A percentile compares a stretch with the other conserved stretches of the same genome.
Conservation (phyloP, 2,797 vertebrate genomes). For the Paratrypauchen microcephalus region DNA sequence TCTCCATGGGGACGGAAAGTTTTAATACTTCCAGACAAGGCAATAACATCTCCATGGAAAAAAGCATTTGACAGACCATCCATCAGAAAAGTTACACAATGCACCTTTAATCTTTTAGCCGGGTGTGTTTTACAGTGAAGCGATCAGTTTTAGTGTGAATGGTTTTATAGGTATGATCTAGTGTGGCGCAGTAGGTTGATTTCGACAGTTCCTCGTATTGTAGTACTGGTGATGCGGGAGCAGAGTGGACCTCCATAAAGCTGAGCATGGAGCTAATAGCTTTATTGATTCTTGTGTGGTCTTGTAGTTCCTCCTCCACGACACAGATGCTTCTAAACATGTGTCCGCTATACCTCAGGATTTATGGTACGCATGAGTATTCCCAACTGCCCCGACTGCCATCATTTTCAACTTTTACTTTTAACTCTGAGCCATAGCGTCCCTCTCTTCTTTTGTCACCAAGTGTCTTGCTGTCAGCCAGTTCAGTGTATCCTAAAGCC, state of each 20-base stretch:
- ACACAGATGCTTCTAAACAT: constrained; percentile 50
- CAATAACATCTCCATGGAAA: no score
- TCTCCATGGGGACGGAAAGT: no score
- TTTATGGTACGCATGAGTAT: constrained; percentile 64
- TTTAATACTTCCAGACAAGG: no score
- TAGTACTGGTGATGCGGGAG: constrained; percentile 29
- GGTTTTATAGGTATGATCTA: constrained; percentile 31
- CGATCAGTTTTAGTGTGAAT: background rate
- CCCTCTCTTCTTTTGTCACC: constrained; percentile 11
- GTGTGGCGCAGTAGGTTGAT: constrained; percentile 4
- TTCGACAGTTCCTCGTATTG: constrained; percentile 18
- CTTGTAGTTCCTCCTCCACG: constrained; percentile 43
- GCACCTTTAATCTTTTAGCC: background rate
- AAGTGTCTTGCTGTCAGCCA: constrained; percentile 22
- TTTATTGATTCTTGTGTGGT: constrained; percentile 65
- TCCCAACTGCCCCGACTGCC: constrained; percentile 34
- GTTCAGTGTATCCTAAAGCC: constrained; percentile 56
- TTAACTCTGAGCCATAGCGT: constrained; percentile 26
- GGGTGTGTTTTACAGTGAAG: background rate
- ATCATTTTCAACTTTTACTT: constrained; percentile 32
- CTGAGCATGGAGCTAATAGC: constrained; percentile 58
- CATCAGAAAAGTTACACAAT: no score
- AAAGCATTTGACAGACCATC: no score
- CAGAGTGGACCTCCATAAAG: constrained; percentile 60
- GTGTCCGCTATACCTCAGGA: constrained; percentile 40